Conservation (phyloP, 2,797 vertebrate species). For the Taeniopygia guttata region DNA sequence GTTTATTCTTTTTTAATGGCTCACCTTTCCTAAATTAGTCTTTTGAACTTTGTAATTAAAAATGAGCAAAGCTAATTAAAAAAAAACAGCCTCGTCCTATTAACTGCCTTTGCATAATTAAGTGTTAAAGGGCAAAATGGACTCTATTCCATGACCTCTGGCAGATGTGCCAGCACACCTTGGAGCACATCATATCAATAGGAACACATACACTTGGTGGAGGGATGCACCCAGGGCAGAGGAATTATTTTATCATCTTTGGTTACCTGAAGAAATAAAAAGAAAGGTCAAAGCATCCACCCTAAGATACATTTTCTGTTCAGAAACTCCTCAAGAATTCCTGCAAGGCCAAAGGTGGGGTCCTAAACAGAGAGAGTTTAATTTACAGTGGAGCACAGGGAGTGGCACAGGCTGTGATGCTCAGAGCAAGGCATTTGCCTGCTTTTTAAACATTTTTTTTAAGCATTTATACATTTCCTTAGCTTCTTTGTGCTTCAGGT, state of each 20-base stretch:
- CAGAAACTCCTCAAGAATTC: not conserved
- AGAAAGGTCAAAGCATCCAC: not conserved
- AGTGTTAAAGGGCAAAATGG: not conserved
- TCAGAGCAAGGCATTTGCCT: not conserved
- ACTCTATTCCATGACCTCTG: not conserved
- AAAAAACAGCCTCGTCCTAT: not conserved
- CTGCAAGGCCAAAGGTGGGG: not conserved
- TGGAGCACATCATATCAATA: not conserved
- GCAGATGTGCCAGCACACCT: not conserved
- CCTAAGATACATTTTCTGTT: not conserved
- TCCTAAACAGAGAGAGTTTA: not conserved
- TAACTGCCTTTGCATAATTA: not conserved
- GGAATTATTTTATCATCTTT: not conserved
- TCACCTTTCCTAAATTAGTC: not conserved
- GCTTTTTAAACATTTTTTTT: fast-evolving
- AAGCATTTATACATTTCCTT: not conserved
- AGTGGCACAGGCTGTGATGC: not conserved
- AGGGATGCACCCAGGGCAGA: not conserved
- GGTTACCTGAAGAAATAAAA: not conserved
- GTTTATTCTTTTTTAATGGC: conserved; percentile 17
- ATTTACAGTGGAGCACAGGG: not conserved
- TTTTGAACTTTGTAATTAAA: not conserved
- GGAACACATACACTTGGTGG: not conserved
- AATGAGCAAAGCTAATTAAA: not conserved
- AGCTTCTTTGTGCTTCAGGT: not conserved